Percentiles rank a stretch among this genome's conserved stretches.
phyloP scores from a whole-genome alignment of 2,113 vertebrate genomes.

The Mystacornis crossleyi region DNA sequence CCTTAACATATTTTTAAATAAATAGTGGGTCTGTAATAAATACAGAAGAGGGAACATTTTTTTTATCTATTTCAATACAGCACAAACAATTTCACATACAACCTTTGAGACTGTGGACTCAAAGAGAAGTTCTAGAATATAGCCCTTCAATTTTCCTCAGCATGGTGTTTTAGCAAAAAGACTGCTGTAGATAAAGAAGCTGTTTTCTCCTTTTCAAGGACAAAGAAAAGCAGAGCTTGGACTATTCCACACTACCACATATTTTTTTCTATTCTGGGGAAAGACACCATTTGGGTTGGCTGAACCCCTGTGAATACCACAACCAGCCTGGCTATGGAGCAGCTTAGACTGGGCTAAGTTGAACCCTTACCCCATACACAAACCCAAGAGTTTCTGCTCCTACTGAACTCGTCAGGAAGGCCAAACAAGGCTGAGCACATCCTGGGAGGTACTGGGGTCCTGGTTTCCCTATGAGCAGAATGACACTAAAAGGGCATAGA shows the following conservation, averaged over 20 bases:
- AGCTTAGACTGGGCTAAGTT: not conserved
- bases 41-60: not conserved
- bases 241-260: not conserved
- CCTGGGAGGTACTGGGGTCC: accelerated
- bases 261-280: not conserved
- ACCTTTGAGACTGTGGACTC: not conserved
- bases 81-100: not conserved
- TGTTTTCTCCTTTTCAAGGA: not conserved
- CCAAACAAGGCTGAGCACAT: not conserved
- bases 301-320: not conserved
- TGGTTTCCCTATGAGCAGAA: not conserved
- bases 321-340: not conserved
- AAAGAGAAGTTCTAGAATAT: not conserved
- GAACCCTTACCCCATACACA: accelerated
- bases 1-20: not conserved
- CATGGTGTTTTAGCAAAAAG: not conserved
- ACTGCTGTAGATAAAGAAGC: not conserved
- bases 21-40: not conserved
- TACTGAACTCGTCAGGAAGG: not conserved
- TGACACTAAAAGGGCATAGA: not conserved
- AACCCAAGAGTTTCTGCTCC: not conserved
- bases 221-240: not conserved
- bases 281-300: not conserved
- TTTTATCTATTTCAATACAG: not conserved
- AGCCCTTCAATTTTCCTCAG: not conserved